Evolutionary conservation across 1,140 invertebrate species (phyloP), one percentile per base, ranked within the genome.

Genomic region (Aphidius gifuensis): DNA sequence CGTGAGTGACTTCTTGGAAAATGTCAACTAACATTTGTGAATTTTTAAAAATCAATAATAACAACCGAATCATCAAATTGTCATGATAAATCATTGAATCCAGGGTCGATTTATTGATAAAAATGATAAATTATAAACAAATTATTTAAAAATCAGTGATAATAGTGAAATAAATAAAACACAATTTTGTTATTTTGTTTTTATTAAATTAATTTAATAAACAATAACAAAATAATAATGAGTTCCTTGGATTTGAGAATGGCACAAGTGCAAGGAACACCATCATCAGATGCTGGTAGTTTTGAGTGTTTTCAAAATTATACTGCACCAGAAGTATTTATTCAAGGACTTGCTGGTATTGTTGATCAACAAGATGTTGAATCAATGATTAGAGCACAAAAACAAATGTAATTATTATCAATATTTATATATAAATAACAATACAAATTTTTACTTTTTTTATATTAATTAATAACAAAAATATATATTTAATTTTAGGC

Each of bases 351-450:
- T 9, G 92, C 93, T 5, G 92, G 92, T 49, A 90, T 94, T 75
- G 92, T 96, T 0, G 91, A 95, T 74, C 93, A 95, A 72, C 88
- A 92, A 60, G 92, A 96, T 82, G 91, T 96, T 0, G 91, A 94
- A 80, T 86, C 88, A 0, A 93, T 96, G 83, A 93, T 96, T 70
- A 80, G 92, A 67, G 91, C 92, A 21, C 94, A 96, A 76, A 95
- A 94, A 81, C 92, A 94, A 80, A 96, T 96, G 94, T 94, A 85
- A 85, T 46, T 54, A 46, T 39, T 71, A 56, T 54, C 56, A 65
- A 16, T 16, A 16, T 50, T 4, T 43, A 45, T 60, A n/a, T 32
- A 58, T 47, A 38, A 11, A 57, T 58, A 46, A 61, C 4, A 58
- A 53, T 51, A 40, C 6, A 7, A 48, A 53, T 50, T n/a, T 60